Evolutionary conservation across 2,113 vertebrate species (phyloP).

Genomic region (Lathamus discolor): DNA sequence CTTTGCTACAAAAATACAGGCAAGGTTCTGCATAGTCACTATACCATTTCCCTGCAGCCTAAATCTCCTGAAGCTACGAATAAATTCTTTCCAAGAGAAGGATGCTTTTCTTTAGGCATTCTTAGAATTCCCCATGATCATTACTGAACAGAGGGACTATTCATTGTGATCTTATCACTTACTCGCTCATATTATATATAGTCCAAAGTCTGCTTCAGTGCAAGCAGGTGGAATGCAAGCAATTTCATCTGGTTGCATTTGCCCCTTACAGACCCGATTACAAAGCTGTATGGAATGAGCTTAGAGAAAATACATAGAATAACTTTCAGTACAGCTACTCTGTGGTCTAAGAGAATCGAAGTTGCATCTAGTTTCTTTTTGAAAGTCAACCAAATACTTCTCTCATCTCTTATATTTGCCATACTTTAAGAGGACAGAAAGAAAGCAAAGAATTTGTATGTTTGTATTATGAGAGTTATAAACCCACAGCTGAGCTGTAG

Average conservation of each 20-base stretch:
- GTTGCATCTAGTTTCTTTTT: not conserved
- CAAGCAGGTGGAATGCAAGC: constrained; percentile 38
- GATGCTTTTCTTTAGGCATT: not conserved
- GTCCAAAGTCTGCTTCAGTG: not conserved
- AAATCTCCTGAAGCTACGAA: not conserved
- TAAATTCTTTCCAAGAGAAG: constrained; percentile 11
- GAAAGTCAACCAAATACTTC: not conserved
- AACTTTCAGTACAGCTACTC: not conserved
- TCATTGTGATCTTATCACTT: not conserved
- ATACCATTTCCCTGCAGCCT: not conserved
- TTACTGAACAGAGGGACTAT: constrained; percentile 7
- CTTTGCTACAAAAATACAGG: not conserved
- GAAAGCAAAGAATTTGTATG: not conserved
- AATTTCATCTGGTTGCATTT: constrained; percentile 17
- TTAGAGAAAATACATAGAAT: not conserved
- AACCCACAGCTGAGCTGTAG: not conserved
- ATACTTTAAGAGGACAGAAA: not conserved
- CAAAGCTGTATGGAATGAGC: not conserved
- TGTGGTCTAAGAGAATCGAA: not conserved
- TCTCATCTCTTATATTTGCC: not conserved
- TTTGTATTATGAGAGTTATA: not conserved
- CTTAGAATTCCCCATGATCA: not conserved
- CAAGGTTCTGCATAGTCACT: not conserved
- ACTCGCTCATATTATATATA: not conserved
- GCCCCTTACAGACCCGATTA: not conserved